Conservation (phyloP, 2,797 vertebrate genomes). For the Ptychobarbus kaznakovi region DNA sequence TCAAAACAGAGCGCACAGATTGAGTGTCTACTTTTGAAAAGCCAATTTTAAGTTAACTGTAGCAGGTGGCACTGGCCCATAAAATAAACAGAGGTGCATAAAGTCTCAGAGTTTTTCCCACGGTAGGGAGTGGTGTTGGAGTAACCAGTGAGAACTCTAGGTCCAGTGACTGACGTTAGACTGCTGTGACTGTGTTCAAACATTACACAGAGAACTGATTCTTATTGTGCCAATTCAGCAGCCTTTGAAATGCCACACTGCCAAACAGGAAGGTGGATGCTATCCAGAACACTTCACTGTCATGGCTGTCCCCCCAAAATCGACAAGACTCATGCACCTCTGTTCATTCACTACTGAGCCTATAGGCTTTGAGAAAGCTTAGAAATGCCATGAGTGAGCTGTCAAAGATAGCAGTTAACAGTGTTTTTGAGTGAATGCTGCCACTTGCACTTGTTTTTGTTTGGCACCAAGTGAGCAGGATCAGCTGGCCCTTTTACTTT, state of each 20-base stretch:
- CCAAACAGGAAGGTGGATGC: conserved; percentile 52
- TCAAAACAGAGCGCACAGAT: background rate
- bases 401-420: background rate
- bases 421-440: background rate
- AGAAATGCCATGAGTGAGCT: background rate
- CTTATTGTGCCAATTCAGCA: conserved; percentile 62
- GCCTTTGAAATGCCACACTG: conserved; percentile 61
- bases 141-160: conserved; percentile 50
- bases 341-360: conserved; percentile 3
- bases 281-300: conserved; percentile 54
- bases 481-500: conserved; percentile 12
- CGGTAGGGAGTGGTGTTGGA: conserved; percentile 45
- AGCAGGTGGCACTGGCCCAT: conserved; percentile 23
- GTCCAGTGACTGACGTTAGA: conserved; percentile 54
- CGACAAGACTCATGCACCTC: conserved; percentile 25
- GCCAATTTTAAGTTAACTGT: background rate
- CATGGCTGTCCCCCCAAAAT: conserved; percentile 18
- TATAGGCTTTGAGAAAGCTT: background rate
- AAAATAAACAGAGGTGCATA: conserved; percentile 42
- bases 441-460: conserved; percentile 27
- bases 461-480: background rate
- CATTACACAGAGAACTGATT: conserved; percentile 60
- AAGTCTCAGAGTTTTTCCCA: conserved; percentile 34
- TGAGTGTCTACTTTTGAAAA: conserved; percentile 19
- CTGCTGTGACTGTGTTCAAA: conserved; percentile 58